phyloP scores from a whole-genome alignment of 2,888 invertebrate species.

The Tetragonula carbonaria region DNA sequence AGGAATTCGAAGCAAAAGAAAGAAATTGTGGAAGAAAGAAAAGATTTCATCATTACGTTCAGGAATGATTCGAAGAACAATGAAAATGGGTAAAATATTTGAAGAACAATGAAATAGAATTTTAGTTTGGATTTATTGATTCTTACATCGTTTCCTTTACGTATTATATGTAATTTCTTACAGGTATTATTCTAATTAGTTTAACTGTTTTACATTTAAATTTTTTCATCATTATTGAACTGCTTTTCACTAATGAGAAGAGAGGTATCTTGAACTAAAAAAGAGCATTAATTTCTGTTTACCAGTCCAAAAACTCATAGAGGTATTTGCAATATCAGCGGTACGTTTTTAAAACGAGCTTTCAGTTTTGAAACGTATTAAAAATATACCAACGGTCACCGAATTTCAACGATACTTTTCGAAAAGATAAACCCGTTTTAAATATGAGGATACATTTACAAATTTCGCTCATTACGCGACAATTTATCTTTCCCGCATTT shows the following conservation, averaged over 20 bases:
- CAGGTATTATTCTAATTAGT: too few species aligned
- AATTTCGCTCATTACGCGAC: neutral
- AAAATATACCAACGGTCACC: neutral
- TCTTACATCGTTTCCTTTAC: neutral
- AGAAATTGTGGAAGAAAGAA: neutral
- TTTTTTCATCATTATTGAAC: neutral
- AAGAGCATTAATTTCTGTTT: neutral
- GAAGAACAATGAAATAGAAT: too few species aligned
- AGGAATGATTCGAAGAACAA: too few species aligned
- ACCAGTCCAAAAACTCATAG: neutral
- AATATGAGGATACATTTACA: neutral
- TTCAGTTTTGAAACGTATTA: neutral
- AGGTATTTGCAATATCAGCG: neutral
- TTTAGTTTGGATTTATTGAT: neutral
- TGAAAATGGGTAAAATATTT: too few species aligned
- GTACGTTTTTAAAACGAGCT: neutral
- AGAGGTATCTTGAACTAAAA: neutral
- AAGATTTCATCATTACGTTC: neutral
- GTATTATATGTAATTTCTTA: neutral
- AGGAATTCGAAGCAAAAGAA: neutral
- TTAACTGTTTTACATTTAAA: neutral
- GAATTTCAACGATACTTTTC: neutral
- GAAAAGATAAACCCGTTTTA: neutral
- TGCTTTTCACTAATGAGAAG: neutral
- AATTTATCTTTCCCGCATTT: conserved; percentile 5